These are phyloP conservation scores for Tetrapedia diversipes DNA, from an alignment of 2,888 invertebrate species.

Conservation along the genomic window DNA sequence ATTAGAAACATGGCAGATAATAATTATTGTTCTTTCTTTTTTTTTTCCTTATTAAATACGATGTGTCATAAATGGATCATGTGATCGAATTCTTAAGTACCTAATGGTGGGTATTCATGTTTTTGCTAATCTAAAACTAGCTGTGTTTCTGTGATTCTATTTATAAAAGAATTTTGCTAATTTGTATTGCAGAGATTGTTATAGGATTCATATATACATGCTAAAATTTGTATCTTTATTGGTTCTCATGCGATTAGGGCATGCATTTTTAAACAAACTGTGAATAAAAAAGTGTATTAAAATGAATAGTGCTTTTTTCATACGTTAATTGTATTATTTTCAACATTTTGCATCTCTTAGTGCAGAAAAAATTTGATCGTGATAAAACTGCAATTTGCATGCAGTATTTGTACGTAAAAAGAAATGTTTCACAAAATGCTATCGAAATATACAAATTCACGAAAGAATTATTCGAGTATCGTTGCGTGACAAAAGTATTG, in stretches of 20 bases:
- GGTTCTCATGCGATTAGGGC: slow-evolving; percentile 27
- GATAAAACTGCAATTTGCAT: slow-evolving; percentile 7
- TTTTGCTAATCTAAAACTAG: slow-evolving; percentile 15
- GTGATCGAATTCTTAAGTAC: slow-evolving; percentile 10
- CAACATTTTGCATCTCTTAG: background rate
- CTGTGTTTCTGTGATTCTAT: slow-evolving; percentile 4
- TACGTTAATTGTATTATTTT: background rate
- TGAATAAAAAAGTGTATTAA: slow-evolving; percentile 3
- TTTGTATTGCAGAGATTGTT: slow-evolving; percentile 6
- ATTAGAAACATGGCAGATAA: slow-evolving; percentile 30
- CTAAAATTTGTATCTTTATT: slow-evolving; percentile 1
- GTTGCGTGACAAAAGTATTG: background rate
- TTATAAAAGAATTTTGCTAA: slow-evolving; percentile 7
- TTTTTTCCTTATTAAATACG: background rate
- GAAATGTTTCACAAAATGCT: slow-evolving; percentile 29
- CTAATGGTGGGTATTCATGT: slow-evolving; percentile 14
- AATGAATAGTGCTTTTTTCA: slow-evolving; percentile 2
- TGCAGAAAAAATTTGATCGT: background rate
- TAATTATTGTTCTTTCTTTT: slow-evolving; percentile 32
- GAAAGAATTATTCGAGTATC: background rate
- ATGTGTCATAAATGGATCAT: slow-evolving; percentile 2
- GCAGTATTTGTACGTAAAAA: background rate
- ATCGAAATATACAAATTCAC: slow-evolving; percentile 29
- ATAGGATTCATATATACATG: slow-evolving; percentile 3
- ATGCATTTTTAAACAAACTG: slow-evolving; percentile 28